A percentile compares a stretch with the other conserved stretches of the same genome.
Evolutionary conservation across 2,113 vertebrate genomes (phyloP).

Genomic region (Capreolus pygargus): DNA sequence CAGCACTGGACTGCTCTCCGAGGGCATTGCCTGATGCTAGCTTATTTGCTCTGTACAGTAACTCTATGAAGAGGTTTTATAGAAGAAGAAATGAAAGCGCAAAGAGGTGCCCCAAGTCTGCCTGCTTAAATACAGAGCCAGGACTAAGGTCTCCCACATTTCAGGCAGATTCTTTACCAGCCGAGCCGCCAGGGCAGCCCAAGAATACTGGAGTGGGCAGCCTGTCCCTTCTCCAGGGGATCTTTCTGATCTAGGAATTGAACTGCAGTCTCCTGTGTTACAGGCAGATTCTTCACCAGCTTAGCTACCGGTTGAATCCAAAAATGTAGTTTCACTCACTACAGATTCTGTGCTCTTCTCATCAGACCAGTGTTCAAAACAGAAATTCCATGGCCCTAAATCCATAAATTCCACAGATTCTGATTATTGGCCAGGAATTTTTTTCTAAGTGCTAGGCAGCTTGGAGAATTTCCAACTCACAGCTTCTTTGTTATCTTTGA

Average conservation of each 20-base stretch:
- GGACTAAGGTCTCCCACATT: background rate
- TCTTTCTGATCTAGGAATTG: background rate
- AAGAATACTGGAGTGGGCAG: background rate
- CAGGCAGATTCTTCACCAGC: background rate
- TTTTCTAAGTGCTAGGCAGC: background rate
- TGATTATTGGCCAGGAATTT: background rate
- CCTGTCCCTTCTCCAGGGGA: background rate
- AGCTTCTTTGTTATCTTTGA: background rate
- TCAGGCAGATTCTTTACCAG: background rate
- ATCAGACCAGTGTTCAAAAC: background rate
- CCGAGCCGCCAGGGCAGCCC: background rate
- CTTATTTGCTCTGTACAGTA: background rate
- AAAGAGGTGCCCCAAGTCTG: background rate
- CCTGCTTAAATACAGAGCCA: background rate
- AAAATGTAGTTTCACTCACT: background rate
- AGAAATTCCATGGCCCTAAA: background rate
- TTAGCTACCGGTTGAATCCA: background rate
- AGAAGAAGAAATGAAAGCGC: background rate
- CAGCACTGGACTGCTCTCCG: rapidly evolving
- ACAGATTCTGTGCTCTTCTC: background rate
- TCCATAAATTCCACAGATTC: background rate
- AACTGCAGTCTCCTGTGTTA: background rate
- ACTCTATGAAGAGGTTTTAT: background rate
- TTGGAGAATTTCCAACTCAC: background rate
- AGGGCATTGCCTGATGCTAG: background rate